These are phyloP conservation scores for Hormiphora californensis DNA, from an alignment of 37 sponge, comb jelly and placozoan species.

Conservation along the genomic window DNA sequence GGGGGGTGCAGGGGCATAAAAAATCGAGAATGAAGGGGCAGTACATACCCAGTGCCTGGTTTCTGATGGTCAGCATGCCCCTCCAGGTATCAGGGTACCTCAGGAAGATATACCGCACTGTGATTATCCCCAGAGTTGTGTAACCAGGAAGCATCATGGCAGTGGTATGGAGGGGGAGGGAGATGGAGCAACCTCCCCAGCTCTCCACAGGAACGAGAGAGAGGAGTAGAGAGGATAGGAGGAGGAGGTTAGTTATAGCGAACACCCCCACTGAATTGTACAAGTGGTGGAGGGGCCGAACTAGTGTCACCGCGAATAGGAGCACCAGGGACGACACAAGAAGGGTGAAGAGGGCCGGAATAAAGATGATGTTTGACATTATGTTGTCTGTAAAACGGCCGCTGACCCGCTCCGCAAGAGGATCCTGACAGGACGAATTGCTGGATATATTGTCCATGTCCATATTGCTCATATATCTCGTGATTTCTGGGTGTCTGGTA, in stretches of 20 bases:
- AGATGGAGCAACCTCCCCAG: not conserved
- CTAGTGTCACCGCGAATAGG: slow-evolving; percentile 11
- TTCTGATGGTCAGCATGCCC: not conserved
- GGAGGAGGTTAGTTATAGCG: not conserved
- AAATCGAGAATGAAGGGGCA: too few relatives aligned
- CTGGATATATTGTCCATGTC: too few relatives aligned
- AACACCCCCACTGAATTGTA: slow-evolving; percentile 12
- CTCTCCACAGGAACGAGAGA: slow-evolving; percentile 23
- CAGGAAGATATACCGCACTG: slow-evolving; percentile 1
- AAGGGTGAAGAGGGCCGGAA: slow-evolving; percentile 3
- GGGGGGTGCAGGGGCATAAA: too few relatives aligned
- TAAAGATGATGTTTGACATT: not conserved
- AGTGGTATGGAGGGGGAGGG: not conserved
- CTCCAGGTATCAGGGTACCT: slow-evolving; percentile 24
- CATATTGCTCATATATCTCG: too few relatives aligned
- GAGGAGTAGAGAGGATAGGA: not conserved
- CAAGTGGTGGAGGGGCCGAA: slow-evolving; percentile 22
- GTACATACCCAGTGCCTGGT: slow-evolving; percentile 1
- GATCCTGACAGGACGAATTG: too few relatives aligned
- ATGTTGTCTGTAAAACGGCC: too few relatives aligned
- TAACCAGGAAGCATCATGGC: slow-evolving; percentile 48
- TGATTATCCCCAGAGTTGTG: not conserved
- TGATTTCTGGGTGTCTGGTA: too few relatives aligned
- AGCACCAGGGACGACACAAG: not conserved
- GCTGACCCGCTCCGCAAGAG: too few relatives aligned